Percentiles rank a stretch among this genome's conserved stretches.
phyloP scores from a whole-genome alignment of 2,797 vertebrate genomes.

The Cynodonichthys magdalenae region DNA sequence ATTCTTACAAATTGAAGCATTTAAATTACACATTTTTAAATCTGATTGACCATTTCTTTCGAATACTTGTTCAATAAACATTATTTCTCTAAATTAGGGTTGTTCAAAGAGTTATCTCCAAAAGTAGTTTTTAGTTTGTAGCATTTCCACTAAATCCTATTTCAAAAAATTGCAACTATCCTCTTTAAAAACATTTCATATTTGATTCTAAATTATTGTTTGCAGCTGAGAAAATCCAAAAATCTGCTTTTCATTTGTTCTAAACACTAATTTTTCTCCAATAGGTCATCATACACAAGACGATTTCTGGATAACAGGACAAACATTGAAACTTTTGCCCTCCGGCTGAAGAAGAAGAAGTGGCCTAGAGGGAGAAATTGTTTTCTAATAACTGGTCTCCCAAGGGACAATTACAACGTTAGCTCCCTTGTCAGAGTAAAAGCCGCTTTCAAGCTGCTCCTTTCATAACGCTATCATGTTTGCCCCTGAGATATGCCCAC shows the following conservation, averaged over 20 bases:
- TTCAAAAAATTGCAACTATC: no score
- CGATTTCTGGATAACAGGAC: conserved; percentile 37
- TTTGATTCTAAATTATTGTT: no score
- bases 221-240: no score
- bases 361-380: conserved; percentile 87
- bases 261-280: conserved; percentile 29
- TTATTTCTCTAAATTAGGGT: no score
- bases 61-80: no score
- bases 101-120: no score
- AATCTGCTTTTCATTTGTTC: neutral
- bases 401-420: conserved; percentile 84
- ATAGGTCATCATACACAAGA: conserved; percentile 15
- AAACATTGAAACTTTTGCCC: conserved; percentile 65
- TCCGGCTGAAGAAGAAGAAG: conserved; percentile 76
- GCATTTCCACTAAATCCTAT: no score
- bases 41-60: no score
- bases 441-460: conserved; percentile 92
- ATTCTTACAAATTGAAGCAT: no score
- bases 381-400: conserved; percentile 87
- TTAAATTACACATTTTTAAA: no score
- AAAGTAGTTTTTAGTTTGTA: no score
- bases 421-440: conserved; percentile 89
- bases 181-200: no score
- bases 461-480: conserved; percentile 89
- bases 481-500: conserved; percentile 82